Evolutionary conservation across 2,888 invertebrate genomes (phyloP).

Genomic region (Drosophila nr. perissopoda): DNA sequence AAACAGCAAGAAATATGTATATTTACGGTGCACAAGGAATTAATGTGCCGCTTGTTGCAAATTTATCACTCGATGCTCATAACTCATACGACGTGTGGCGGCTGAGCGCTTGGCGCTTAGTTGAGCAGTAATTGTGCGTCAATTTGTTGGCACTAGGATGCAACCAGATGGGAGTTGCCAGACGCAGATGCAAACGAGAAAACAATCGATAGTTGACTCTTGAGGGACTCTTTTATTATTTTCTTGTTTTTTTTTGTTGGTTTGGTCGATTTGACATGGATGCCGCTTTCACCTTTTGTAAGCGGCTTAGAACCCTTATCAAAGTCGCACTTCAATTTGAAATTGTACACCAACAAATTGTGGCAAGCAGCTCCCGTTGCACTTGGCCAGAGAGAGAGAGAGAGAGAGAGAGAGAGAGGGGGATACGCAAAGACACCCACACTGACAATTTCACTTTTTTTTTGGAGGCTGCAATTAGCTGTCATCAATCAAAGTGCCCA

Average conservation of each 20-base stretch:
- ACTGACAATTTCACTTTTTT: slow-evolving; percentile 66
- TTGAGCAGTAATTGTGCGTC: slow-evolving; percentile 72
- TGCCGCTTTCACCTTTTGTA: slow-evolving; percentile 56
- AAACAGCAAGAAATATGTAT: background rate
- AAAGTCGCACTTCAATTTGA: slow-evolving; percentile 50
- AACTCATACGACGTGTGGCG: slow-evolving; percentile 69
- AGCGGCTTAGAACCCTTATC: slow-evolving; percentile 73
- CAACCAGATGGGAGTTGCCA: slow-evolving; percentile 10
- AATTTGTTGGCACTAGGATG: slow-evolving; percentile 60
- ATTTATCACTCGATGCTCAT: slow-evolving; percentile 66
- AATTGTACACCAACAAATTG: slow-evolving; percentile 12
- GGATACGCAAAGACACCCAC: slow-evolving; percentile 52
- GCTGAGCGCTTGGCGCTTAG: slow-evolving; percentile 64
- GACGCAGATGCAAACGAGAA: background rate
- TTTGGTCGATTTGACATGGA: slow-evolving; percentile 1
- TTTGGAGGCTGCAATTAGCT: slow-evolving; percentile 76
- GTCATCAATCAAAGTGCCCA: slow-evolving; percentile 80
- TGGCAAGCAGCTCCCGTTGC: slow-evolving; percentile 24
- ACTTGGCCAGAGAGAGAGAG: background rate
- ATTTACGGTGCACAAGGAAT: slow-evolving; percentile 36
- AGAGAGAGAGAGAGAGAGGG: background rate
- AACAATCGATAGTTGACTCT: background rate
- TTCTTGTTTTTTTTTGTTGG: background rate
- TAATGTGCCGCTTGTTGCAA: slow-evolving; percentile 54
- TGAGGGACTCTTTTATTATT: background rate